A percentile compares a stretch with the other conserved stretches of the same genome.
phyloP scores from a whole-genome alignment of 1,140 invertebrate species.

The Drosophila lacteicornis region DNA sequence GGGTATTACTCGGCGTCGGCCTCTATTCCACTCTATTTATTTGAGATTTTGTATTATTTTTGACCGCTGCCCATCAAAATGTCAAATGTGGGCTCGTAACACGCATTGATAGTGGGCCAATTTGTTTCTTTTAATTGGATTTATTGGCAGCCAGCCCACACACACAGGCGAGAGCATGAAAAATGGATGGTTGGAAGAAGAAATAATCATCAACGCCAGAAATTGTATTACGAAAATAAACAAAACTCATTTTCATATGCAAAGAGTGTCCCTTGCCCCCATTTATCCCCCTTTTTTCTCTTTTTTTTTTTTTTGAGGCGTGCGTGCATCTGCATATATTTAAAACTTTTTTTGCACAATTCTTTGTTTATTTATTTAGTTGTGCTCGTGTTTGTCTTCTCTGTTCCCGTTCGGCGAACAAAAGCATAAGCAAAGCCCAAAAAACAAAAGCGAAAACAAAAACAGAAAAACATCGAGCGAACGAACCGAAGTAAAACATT shows the following conservation, averaged over 20 bases:
- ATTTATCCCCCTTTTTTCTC: background rate
- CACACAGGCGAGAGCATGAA: background rate
- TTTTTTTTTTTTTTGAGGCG: slow-evolving; percentile 4
- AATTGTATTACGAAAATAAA: slow-evolving; percentile 39
- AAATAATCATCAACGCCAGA: slow-evolving; percentile 27
- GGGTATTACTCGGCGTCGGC: background rate
- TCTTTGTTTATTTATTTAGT: slow-evolving; percentile 70
- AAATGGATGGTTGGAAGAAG: background rate
- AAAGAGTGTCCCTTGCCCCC: slow-evolving; percentile 42
- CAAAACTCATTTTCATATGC: slow-evolving; percentile 76
- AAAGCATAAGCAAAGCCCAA: slow-evolving; percentile 10
- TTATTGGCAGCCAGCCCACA: slow-evolving; percentile 15
- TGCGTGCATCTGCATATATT: slow-evolving; percentile 75
- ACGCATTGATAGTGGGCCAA: slow-evolving; percentile 52
- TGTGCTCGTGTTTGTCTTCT: slow-evolving; percentile 56
- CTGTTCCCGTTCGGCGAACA: slow-evolving; percentile 27
- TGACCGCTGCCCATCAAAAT: slow-evolving; percentile 45
- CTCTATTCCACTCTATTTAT: too few species aligned
- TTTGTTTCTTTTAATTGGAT: slow-evolving; percentile 57
- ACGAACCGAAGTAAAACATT: slow-evolving; percentile 41
- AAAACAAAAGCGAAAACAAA: slow-evolving; percentile 20
- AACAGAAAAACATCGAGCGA: slow-evolving; percentile 12
- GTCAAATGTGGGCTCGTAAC: slow-evolving; percentile 47
- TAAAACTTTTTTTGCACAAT: slow-evolving; percentile 60
- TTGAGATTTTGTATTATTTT: slow-evolving; percentile 5